These are phyloP conservation scores for Poecilia wingei DNA, from an alignment of 2,797 vertebrate species.

Conservation along the genomic window DNA sequence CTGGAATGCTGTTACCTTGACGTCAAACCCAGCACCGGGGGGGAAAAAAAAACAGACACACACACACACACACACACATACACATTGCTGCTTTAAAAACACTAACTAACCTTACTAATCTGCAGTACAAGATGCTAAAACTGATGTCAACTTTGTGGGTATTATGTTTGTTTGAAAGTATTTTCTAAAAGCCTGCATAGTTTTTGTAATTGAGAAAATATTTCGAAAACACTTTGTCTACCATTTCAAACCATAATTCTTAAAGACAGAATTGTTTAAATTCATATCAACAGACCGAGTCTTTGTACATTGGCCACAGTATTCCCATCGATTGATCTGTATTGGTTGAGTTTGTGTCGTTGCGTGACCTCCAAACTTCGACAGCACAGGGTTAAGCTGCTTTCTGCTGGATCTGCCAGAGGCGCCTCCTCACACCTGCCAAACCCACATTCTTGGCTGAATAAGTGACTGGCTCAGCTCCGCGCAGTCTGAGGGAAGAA, in stretches of 20 bases:
- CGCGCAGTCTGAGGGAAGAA: background rate
- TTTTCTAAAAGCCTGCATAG: no score
- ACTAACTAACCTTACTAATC: background rate
- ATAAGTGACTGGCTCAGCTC: background rate
- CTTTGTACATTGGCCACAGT: background rate
- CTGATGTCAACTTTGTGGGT: background rate
- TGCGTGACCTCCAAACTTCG: background rate
- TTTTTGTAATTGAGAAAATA: background rate
- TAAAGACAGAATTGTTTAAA: background rate
- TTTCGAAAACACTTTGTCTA: background rate
- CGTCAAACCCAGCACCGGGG: no score
- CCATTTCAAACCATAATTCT: background rate
- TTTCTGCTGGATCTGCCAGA: conserved; percentile 7
- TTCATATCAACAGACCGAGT: background rate
- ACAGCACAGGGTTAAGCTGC: conserved; percentile 16
- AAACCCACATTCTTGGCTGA: conserved; percentile 42
- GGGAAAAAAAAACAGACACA: no score
- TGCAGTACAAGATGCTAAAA: background rate
- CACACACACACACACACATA: background rate
- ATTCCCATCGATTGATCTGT: background rate
- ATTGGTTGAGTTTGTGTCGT: background rate
- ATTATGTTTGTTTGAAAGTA: background rate
- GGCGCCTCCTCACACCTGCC: conserved; percentile 31
- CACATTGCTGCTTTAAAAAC: background rate
- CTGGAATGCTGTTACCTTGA: no score